These are phyloP conservation scores for Spinus olivaceus DNA, from an alignment of 2,797 vertebrate genomes.

Conservation along the genomic window DNA sequence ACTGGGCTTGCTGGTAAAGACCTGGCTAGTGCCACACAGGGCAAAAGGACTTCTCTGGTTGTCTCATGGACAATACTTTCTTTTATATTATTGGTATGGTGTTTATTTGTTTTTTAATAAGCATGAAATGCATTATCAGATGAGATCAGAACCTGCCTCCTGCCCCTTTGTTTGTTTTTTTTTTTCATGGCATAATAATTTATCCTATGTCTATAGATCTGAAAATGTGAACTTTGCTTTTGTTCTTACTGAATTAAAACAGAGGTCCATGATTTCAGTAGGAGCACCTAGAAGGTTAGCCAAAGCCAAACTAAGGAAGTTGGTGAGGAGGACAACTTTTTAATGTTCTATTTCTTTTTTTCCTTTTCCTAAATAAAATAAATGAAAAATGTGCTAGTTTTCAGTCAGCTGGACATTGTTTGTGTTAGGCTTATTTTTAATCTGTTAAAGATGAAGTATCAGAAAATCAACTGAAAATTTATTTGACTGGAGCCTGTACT, in stretches of 20 bases:
- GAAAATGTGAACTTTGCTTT: not conserved
- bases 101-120: not conserved
- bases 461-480: not conserved
- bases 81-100: not conserved
- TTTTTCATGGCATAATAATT: not conserved
- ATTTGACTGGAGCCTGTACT: not conserved
- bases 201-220: not conserved
- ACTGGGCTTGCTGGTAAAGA: not conserved
- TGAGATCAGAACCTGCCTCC: not conserved
- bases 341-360: fast-evolving
- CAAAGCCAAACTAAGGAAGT: not conserved
- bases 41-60: not conserved
- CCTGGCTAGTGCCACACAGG: not conserved
- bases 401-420: not conserved
- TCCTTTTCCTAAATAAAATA: not conserved
- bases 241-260: not conserved
- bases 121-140: not conserved
- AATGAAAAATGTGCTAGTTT: not conserved
- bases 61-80: not conserved
- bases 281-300: not conserved
- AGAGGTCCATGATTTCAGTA: not conserved
- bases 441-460: not conserved
- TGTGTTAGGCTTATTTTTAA: not conserved
- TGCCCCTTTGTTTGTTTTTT: not conserved
- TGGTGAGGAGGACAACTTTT: not conserved